Evolutionary conservation across 2,888 invertebrate genomes (phyloP).

Genomic region (Diaperis boleti): DNA sequence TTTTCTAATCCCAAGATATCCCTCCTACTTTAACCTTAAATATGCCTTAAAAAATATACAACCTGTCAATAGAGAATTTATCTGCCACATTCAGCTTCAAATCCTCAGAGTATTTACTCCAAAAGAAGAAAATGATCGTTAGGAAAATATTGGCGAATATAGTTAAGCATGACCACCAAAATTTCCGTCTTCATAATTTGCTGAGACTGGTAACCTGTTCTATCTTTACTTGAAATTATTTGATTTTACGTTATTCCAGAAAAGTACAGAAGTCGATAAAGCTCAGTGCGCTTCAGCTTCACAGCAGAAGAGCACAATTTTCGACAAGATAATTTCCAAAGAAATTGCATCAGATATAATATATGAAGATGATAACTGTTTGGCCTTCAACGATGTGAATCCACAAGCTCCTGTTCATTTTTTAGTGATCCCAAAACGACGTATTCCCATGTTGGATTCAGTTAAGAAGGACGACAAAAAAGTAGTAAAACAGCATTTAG

Average conservation of each 20-base stretch:
- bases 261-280: slow-evolving; percentile 61
- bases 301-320: slow-evolving; percentile 71
- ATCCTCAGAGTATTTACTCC: too few relatives aligned
- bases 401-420: slow-evolving; percentile 90
- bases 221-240: too few relatives aligned
- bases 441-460: slow-evolving; percentile 75
- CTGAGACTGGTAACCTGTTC: too few relatives aligned
- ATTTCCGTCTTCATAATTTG: too few relatives aligned
- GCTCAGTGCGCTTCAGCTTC: slow-evolving; percentile 54
- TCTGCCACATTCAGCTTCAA: too few relatives aligned
- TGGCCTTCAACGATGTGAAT: slow-evolving; percentile 84
- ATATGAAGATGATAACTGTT: slow-evolving; percentile 83
- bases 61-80: too few relatives aligned
- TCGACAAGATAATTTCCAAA: slow-evolving; percentile 82
- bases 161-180: too few relatives aligned
- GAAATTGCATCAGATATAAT: slow-evolving; percentile 85
- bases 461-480: slow-evolving; percentile 69
- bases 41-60: too few relatives aligned
- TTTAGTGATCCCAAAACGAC: slow-evolving; percentile 83
- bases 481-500: slow-evolving; percentile 48
- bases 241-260: slow-evolving; percentile 12
- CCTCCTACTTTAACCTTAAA: too few relatives aligned
- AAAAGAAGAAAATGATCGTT: too few relatives aligned
- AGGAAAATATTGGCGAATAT: too few relatives aligned
- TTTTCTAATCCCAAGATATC: too few relatives aligned